Evolutionary conservation across 2,113 vertebrate genomes (phyloP), one percentile per base, ranked within the genome.

Genomic region (Cheirogaleus medius): DNA sequence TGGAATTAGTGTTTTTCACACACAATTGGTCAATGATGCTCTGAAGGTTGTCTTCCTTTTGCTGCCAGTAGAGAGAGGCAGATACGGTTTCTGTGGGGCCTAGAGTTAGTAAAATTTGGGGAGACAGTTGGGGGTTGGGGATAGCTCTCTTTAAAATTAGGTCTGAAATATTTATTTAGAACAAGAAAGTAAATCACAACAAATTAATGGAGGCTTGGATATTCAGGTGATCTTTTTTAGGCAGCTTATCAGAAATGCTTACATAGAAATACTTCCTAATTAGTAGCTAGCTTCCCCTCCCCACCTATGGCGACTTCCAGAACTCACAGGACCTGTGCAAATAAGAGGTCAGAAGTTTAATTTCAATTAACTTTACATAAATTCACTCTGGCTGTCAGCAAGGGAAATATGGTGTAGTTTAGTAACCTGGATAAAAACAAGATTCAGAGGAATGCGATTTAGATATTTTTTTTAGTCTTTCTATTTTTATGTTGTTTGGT

Each of bases 1-100:
- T 44, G 44, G 82, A 95, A 97, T 88, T 76, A 82, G 76, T 95
- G 94, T 82, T 94, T 95, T 92, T 93, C 68, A 93, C 83, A 87
- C 74, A 95, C 91, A 92, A 25, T 66, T 85, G 89, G 91, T 87
- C 87, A 87, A 1, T 34, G 82, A 78, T 52, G 69, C 58, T 42
- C 52, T 56, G 49, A 66, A 47, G 32, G 82, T 83, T 92, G 39
- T 39, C 64, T 91, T 91, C 68, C 54, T 39, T 60, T 74, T 91
- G 47, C 63, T 94, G 42, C 66, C 42, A 56, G 5, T 34, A 27
- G 68, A 77, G 56, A 27, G 68, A 77, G 58, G 52, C 63, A 95
- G 87, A 83, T 47, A 37, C 18, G 47, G 39, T 47, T 66, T 64
- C 37, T 56, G 10, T 80, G 54, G 52, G 27, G 12, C 47, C 17